Evolutionary conservation across 2,113 vertebrate genomes (phyloP).

Genomic region (Pungitius pungitius): DNA sequence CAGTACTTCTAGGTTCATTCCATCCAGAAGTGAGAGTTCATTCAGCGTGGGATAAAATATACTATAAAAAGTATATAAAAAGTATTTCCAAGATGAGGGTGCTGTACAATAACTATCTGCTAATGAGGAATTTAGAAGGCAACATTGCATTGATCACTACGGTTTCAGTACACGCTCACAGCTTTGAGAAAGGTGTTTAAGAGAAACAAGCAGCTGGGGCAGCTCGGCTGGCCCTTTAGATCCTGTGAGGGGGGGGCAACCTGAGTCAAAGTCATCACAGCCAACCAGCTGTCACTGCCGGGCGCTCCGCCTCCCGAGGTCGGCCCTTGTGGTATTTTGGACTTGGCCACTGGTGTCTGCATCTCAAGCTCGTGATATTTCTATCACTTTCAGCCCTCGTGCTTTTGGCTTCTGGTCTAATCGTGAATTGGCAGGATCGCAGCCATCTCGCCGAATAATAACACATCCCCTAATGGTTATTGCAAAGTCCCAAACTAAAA

Average conservation of each 20-base stretch:
- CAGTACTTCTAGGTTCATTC: neutral
- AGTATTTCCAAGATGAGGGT: too few species aligned
- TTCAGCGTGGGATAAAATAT: too few species aligned
- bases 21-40: neutral
- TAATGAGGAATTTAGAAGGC: neutral
- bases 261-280: conserved; percentile 54
- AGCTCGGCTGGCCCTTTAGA: conserved; percentile 28
- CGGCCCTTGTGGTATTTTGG: neutral
- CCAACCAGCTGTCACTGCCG: conserved; percentile 54
- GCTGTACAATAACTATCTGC: neutral
- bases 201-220: conserved; percentile 61
- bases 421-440: neutral
- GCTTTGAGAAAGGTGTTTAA: conserved; percentile 53
- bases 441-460: conserved; percentile 6
- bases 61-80: too few species aligned
- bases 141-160: neutral
- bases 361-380: too few species aligned
- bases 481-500: conserved; percentile 15
- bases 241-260: conserved; percentile 34
- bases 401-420: conserved; percentile 9
- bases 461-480: conserved; percentile 3
- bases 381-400: neutral
- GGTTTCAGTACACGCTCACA: conserved; percentile 4
- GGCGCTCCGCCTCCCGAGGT: conserved; percentile 1
- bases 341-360: neutral